Evolutionary conservation across 2,888 invertebrate genomes (phyloP).

Genomic region (Temnothorax ravouxi): DNA sequence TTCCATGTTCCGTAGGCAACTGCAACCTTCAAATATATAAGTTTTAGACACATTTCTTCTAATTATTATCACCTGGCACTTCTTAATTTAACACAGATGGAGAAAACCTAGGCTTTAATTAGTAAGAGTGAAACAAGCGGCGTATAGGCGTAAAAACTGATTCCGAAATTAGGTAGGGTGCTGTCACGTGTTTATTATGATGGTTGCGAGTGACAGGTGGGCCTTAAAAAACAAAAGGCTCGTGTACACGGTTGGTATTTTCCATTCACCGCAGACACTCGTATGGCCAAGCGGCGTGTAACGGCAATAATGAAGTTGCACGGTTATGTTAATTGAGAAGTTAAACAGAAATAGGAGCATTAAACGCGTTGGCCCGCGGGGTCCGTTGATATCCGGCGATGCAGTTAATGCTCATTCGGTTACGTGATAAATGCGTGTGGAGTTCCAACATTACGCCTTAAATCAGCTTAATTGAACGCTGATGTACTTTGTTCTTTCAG

Average conservation of each 20-base stretch:
- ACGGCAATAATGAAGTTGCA: constrained; percentile 80
- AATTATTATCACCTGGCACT: constrained; percentile 26
- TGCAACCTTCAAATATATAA: background rate
- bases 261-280: constrained; percentile 66
- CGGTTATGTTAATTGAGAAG: constrained; percentile 82
- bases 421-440: constrained; percentile 79
- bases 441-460: constrained; percentile 76
- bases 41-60: constrained; percentile 3
- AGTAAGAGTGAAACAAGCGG: constrained; percentile 39
- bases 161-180: constrained; percentile 45
- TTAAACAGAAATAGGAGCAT: constrained; percentile 83
- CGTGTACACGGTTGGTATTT: constrained; percentile 64
- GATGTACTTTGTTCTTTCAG: constrained; percentile 61
- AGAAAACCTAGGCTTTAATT: constrained; percentile 23
- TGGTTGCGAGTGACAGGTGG: constrained; percentile 64
- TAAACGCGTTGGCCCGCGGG: constrained; percentile 72
- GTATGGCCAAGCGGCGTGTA: constrained; percentile 65
- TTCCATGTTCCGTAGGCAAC: background rate
- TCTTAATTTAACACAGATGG: constrained; percentile 1
- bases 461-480: constrained; percentile 76
- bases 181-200: constrained; percentile 65
- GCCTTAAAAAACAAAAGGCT: constrained; percentile 61
- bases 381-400: constrained; percentile 75
- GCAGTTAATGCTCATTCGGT: constrained; percentile 77
- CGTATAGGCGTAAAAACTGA: constrained; percentile 22